A percentile compares a stretch with the other conserved stretches of the same genome.
Conservation (phyloP, 53 echinoderm and acorn worm species). For the Stichopus horrens region DNA sequence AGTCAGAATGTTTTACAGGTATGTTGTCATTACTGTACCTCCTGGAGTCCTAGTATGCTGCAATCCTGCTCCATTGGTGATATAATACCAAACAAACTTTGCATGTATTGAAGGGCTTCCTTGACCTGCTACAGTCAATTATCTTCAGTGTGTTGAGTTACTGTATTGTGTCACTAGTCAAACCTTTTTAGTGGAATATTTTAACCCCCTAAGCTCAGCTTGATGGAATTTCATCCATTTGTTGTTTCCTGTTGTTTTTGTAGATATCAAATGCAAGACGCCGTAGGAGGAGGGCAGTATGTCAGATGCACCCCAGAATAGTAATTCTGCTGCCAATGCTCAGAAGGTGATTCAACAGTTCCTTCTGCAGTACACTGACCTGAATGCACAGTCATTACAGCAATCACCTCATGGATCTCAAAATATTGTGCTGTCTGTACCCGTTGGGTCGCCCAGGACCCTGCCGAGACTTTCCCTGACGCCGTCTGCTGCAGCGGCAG, state of each 20-base stretch:
- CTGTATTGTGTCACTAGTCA: too few species aligned
- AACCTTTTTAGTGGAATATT: too few species aligned
- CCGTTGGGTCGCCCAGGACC: slow-evolving; percentile 31
- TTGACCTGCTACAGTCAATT: too few species aligned
- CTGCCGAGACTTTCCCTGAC: slow-evolving; percentile 40
- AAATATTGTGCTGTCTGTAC: slow-evolving; percentile 43
- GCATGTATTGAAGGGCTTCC: too few species aligned
- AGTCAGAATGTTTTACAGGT: too few species aligned
- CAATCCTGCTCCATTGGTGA: too few species aligned
- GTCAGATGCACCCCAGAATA: slow-evolving; percentile 30
- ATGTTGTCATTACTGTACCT: too few species aligned
- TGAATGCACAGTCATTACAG: slow-evolving; percentile 15
- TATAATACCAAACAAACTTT: too few species aligned
- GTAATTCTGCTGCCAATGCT: slow-evolving; percentile 17
- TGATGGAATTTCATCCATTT: neutral
- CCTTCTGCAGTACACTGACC: slow-evolving; percentile 17
- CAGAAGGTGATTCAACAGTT: slow-evolving; percentile 29
- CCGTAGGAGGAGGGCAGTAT: slow-evolving; percentile 13
- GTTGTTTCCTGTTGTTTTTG: neutral
- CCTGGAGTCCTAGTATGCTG: too few species aligned
- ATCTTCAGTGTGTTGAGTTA: too few species aligned
- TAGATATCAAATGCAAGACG: slow-evolving; percentile 1
- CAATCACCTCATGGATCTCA: slow-evolving; percentile 23
- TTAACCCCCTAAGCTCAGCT: too few species aligned
- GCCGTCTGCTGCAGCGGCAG: slow-evolving; percentile 20